Base-by-base conservation (phyloP, 2,888 invertebrate species). In the Dilophus febrilis region DNA sequence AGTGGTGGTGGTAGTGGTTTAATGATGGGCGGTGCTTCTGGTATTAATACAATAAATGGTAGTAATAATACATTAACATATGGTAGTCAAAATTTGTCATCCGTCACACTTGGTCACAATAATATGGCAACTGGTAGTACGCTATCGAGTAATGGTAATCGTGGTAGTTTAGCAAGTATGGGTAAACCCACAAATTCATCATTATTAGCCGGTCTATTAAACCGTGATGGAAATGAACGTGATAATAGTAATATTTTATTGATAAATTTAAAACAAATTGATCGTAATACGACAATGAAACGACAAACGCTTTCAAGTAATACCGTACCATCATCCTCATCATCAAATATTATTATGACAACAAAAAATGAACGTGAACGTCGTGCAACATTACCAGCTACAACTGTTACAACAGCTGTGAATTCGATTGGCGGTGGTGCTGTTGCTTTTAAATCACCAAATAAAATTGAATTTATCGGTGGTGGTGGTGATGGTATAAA, bases 131-230 rank as follows among this genome's bases (percentile, higher is more conserved):
- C 4, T 22, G 8, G 22, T 22, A 8, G 22, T 6, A 8, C 8
- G 8, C 8, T 22, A 22, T 22, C 4, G 4, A 22, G 22, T 22
- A 74, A 76, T 28, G 81, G 81, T 14, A 86, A 85, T 44, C 70
- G 87, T 19, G 84, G 85, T 33, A 87, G 86, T 47, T 61, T 87
- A 39, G 81, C 81, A 2, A 83, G 84, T 1, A 79, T 83, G 30
- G 85, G 86, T 40, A 92, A 92, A 57, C 91, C 91, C 1, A 79
- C 86, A 1, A 82, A 84, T 33, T 82, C 86, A 0, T 86, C 86
- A 0, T 64, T 91, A 39, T 65, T 92, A 37, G 82, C 84, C 1
- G 88, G 87, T n/a, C 65, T 88, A 19, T 68, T 82, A 19, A 75
- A 72, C 47, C 66, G 72, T 5, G 78, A 77, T 47, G 48, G 47